Evolutionary conservation across 2,113 vertebrate species (phyloP), one percentile per base, ranked within the genome.

Genomic region (Pteronura brasiliensis): DNA sequence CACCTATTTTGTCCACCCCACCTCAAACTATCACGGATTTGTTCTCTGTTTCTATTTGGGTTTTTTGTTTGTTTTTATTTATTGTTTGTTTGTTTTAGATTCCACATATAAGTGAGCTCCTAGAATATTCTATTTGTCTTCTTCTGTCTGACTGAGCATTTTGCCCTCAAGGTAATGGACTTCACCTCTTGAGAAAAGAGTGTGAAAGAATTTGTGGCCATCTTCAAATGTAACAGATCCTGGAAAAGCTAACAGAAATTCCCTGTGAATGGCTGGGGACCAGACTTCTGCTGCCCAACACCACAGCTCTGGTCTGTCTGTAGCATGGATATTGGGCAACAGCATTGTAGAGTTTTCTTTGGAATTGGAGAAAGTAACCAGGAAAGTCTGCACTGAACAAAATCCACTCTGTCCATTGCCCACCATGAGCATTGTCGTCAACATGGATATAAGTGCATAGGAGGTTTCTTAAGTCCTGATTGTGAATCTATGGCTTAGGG

Each of bases 401-500:
- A 39, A 76, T 34, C 20, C 3, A 1, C 39, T 95, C 18, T 65
- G 27, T 90, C 20, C 9, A 2, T 21, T 65, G 76, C 8, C 69
- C 67, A 15, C 59, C 8, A 0, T 1, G 6, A 88, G 4, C 27
- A 14, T 31, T 7, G 3, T 39, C 3, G 0, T 39, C 8, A 44
- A n/a, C 42, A 39, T 39, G 77, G 31, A 52, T 15, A 7, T 84
- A 31, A 34, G 27, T 36, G 3, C 8, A 7, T 7, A 20, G 27
- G 72, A 77, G 77, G 6, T 67, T 79, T 55, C 52, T 14, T 18
- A 84, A 88, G 23, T 89, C 63, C 59, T 59, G 21, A 59, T 11
- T 80, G 20, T 67, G 57, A 69, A 49, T 80, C 13, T 57, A 6
- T 39, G 47, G 25, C 27, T 90, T 52, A 31, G 39, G 31, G n/a